A percentile compares a stretch with the other conserved stretches of the same genome.
Evolutionary conservation across 1,140 invertebrate species (phyloP).

Genomic region (Drosophila hydei): DNA sequence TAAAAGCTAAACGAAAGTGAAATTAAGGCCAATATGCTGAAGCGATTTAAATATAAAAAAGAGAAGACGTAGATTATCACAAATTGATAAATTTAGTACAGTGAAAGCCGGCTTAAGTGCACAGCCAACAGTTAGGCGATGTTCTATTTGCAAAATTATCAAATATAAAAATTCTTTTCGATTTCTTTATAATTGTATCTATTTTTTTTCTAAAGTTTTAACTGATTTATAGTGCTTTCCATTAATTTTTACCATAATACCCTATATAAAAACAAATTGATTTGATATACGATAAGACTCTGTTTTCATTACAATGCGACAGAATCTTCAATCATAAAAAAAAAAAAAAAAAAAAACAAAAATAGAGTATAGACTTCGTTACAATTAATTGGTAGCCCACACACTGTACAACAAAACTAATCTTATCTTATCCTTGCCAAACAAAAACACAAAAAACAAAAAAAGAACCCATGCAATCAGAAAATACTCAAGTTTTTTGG

Average conservation of each 20-base stretch:
- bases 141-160: no score
- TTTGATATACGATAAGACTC: constrained; percentile 9
- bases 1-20: constrained; percentile 38
- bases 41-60: constrained; percentile 7
- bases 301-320: constrained; percentile 16
- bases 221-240: no score
- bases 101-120: not conserved
- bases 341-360: constrained; percentile 1
- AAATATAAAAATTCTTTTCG: no score
- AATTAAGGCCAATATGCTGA: constrained; percentile 26
- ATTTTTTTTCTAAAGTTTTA: no score
- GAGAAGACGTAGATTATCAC: not conserved
- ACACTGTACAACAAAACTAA: constrained; percentile 27
- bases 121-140: not conserved
- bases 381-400: constrained; percentile 11
- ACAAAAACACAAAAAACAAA: constrained; percentile 35
- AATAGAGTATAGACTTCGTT: not conserved
- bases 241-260: not conserved
- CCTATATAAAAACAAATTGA: not conserved
- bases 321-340: not conserved
- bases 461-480: constrained; percentile 43
- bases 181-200: no score
- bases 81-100: constrained; percentile 6
- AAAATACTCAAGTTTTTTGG: constrained; percentile 29
- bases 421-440: constrained; percentile 75